Conservation (phyloP, 2,113 vertebrate species). For the Entelurus aequoreus region DNA sequence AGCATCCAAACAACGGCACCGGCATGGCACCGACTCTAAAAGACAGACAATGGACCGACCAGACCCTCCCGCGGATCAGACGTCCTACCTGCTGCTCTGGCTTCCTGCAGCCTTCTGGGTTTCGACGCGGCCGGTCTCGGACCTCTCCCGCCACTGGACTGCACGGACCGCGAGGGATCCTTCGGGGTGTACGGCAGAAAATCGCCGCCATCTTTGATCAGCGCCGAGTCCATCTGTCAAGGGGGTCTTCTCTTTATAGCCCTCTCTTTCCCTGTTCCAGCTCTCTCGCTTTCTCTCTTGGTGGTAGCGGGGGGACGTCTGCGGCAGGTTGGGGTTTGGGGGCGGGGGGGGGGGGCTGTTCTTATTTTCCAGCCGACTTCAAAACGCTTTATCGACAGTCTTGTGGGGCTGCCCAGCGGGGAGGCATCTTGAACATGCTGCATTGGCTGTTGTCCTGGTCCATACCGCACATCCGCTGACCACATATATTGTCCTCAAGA, state of each 20-base stretch:
- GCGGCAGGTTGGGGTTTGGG: too few species aligned
- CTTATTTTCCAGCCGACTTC: conserved; percentile 73
- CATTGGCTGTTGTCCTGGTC: conserved; percentile 72
- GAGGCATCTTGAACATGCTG: conserved; percentile 73
- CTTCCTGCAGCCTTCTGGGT: conserved; percentile 50
- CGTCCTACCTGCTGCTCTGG: conserved; percentile 60
- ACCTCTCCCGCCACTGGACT: conserved; percentile 63
- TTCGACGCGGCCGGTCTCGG: conserved; percentile 56
- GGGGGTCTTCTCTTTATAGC: conserved; percentile 65
- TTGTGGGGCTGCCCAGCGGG: conserved; percentile 76
- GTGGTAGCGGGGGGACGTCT: conserved; percentile 35
- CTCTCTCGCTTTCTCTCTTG: conserved; percentile 60
- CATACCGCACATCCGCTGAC: conserved; percentile 65
- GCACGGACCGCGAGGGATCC: conserved; percentile 47
- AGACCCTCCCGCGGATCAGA: conserved; percentile 41
- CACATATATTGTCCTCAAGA: conserved; percentile 57
- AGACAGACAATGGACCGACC: conserved; percentile 43
- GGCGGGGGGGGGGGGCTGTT: conserved; percentile 42
- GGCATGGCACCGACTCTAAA: conserved; percentile 36
- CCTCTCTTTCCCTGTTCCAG: conserved; percentile 69
- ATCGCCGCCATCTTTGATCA: conserved; percentile 80
- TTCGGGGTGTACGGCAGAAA: conserved; percentile 72
- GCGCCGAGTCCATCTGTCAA: conserved; percentile 73
- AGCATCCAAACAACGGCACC: conserved; percentile 53
- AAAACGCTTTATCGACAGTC: conserved; percentile 75